Base-by-base conservation (phyloP, 1,140 invertebrate genomes). In the Elymnias hypermnestra region DNA sequence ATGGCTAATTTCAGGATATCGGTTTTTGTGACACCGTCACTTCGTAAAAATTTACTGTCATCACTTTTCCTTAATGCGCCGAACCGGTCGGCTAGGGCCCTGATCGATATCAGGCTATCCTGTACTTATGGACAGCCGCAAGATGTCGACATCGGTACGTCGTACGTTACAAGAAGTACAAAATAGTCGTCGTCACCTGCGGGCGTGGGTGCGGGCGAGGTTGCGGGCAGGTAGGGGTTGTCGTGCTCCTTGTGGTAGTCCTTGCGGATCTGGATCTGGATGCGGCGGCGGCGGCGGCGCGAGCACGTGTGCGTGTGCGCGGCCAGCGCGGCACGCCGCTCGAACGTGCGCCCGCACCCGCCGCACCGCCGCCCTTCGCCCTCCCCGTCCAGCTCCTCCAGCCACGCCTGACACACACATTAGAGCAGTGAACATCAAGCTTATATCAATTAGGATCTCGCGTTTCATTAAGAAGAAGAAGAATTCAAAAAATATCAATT, bases 281-380 rank as follows among this genome's bases (percentile, higher is more conserved):
- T 74, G 6, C 44, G 39, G 15, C 38, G 49, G 39, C 21, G 56
- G 54, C 1, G 55, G 35, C 8, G 21, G 59, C 63, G 47, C 67
- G 65, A 9, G 71, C 88, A 89, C n/a, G 87, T 89, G 61, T 91
- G 87, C 13, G 89, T 86, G 73, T 92, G 91, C 8, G 92, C 89
- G 5, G 88, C 87, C 8, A 92, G 75, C 3, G 91, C 91, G 7
- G 90, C 91, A 41, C 89, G 89, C 1, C 91, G 85, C 58, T 92
- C 91, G 65, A 93, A 92, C 12, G 86, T 83, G 47, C 90, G 89
- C 0, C 90, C 90, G 72, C 91, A 93, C 21, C 89, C 90, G n/a
- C 87, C 89, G 66, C 92, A 92, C 23, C 87, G 87, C 31, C 89
- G 89, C 7, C 88, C 55, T 43, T 88, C 87, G 13, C 83, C 71